Base-by-base conservation (phyloP, 2,797 vertebrate genomes). In the Pitangus sulphuratus region DNA sequence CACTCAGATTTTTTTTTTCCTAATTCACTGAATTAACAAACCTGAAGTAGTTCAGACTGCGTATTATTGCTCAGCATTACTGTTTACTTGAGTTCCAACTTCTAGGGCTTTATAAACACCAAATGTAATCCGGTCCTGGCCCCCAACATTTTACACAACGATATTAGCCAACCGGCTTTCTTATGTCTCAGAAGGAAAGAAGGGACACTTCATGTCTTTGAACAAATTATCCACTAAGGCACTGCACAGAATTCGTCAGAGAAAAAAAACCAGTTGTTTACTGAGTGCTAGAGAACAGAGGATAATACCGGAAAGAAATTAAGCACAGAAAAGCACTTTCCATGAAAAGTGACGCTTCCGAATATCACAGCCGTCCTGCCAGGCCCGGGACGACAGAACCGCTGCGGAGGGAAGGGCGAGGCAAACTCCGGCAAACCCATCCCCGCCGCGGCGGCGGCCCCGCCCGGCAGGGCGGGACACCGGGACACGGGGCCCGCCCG, bases 351-450 rank as follows among this genome's bases (percentile, higher is more conserved):
- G 19, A 60, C 15, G 28, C 20, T 78, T 84, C 53, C 80, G 33
- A 66, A 14, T 17, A 57, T 12, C 6, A 3, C 2, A 12, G 31
- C 54, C 22, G 14, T 30, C 15, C 18, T 4, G 11, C 2, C 6
- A 13, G 3, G 8, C 3, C 8, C 4, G 15, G 6, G 3, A 4
- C 0, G 6, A 2, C 0, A 7, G 0, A 3, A 19, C 1, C 3
- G 3, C 8, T 0, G 7, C 1, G 3, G 4, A 0, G 2, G 0
- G 11, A 0, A 8, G 0, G 0, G 2, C 0, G 6, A 1, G 1
- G 17, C 1, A 1, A 40, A 3, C 13, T 5, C 8, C 62, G 3
- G 8, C 30, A 11, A 13, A 12, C 5, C n/a, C 62, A 9, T 7
- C 24, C 44, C 44, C 64, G 31, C 12, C 47, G 9, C 33, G 10